phyloP scores from a whole-genome alignment of 2,113 vertebrate genomes.

The Heterochromis multidens region DNA sequence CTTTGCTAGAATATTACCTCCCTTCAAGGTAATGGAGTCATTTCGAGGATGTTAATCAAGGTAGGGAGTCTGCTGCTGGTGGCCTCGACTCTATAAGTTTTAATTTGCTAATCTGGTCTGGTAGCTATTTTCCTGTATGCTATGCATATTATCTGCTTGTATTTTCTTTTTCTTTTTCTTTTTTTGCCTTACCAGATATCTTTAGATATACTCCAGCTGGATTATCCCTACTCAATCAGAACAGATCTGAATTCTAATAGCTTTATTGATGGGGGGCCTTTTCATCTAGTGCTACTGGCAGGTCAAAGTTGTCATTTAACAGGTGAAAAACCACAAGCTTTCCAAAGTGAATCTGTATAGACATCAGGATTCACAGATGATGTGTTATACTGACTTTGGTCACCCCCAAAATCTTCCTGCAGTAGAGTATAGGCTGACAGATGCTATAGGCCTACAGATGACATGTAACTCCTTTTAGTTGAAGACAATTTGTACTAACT shows the following conservation, averaged over 20 bases:
- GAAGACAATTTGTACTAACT: background rate
- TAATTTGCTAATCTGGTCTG: background rate
- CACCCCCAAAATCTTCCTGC: background rate
- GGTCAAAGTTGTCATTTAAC: background rate
- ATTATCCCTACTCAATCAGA: background rate
- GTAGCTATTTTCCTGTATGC: background rate
- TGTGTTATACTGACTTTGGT: background rate
- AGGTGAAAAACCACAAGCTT: background rate
- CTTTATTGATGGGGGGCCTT: background rate
- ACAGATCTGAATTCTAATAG: background rate
- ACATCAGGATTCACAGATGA: background rate
- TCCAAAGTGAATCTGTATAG: background rate
- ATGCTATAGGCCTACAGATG: background rate
- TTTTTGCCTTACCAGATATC: background rate
- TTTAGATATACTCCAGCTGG: background rate
- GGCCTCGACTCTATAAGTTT: background rate
- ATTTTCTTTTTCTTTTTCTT: background rate
- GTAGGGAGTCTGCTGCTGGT: background rate
- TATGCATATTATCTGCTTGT: background rate
- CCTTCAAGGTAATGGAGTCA: conserved; percentile 40
- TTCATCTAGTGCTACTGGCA: background rate
- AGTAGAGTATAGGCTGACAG: too few species aligned
- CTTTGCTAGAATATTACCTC: conserved; percentile 30
- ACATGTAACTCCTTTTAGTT: background rate
- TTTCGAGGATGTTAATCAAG: conserved; percentile 14